Percentiles rank a stretch among this genome's conserved stretches.
These are phyloP conservation scores for Neolamprologus kungweensis DNA, from an alignment of 2,113 vertebrate species.

Conservation along the genomic window DNA sequence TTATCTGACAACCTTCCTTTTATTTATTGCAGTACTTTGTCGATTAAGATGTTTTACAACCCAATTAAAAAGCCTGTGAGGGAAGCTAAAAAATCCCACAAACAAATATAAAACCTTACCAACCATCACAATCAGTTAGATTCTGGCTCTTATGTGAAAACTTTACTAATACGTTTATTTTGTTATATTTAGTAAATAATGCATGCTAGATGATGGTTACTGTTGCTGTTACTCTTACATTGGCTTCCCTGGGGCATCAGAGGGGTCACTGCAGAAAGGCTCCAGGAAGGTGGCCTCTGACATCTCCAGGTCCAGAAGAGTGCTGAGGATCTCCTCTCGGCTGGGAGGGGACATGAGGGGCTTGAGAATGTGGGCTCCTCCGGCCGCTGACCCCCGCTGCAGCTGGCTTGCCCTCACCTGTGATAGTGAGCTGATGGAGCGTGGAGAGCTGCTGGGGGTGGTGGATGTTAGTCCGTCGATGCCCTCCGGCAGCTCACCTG, in stretches of 20 bases:
- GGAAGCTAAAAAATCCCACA: background rate
- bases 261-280: conserved; percentile 94
- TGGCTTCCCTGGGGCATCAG: conserved; percentile 88
- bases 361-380: conserved; percentile 81
- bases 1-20: background rate
- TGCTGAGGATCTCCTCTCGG: conserved; percentile 91
- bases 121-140: background rate
- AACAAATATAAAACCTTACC: background rate
- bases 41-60: background rate
- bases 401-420: conserved; percentile 82
- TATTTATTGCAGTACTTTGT: background rate
- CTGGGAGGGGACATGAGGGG: conserved; percentile 97
- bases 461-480: conserved; percentile 81
- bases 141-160: background rate
- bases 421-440: conserved; percentile 87
- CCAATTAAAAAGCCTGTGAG: background rate
- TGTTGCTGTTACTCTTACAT: conserved; percentile 71
- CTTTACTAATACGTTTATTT: background rate
- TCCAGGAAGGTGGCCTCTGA: conserved; percentile 92
- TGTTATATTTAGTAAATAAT: background rate
- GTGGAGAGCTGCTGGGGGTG: conserved; percentile 90
- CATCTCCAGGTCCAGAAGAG: conserved; percentile 85
- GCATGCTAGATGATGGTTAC: background rate
- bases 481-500: conserved; percentile 80
- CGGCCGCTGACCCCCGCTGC: conserved; percentile 75